Conservation (phyloP, 2,797 vertebrate genomes). For the Onychomys torridus region DNA sequence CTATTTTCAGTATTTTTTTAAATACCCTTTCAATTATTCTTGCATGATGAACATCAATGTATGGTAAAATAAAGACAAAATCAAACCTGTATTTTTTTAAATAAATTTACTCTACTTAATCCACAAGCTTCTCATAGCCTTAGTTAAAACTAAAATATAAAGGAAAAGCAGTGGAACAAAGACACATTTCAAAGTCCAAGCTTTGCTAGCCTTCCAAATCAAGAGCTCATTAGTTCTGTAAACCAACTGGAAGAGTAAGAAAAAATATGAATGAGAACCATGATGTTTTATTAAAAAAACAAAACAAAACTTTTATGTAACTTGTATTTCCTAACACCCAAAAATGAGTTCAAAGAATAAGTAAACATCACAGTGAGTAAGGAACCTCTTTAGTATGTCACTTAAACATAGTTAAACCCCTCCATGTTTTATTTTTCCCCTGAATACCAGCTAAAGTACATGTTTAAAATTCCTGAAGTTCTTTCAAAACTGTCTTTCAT, state of each 20-base stretch:
- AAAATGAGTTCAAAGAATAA: constrained; percentile 50
- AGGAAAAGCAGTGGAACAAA: background rate
- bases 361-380: constrained; percentile 30
- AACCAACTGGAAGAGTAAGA: background rate
- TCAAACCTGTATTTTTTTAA: background rate
- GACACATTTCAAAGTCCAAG: background rate
- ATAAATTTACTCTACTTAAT: background rate
- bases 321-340: background rate
- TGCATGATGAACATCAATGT: background rate
- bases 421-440: background rate
- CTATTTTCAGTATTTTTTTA: background rate
- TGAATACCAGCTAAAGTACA: constrained; percentile 2
- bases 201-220: background rate
- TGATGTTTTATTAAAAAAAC: background rate
- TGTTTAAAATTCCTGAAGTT: constrained; percentile 63
- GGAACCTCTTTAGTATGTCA: constrained; percentile 26
- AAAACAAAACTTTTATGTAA: background rate
- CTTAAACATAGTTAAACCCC: background rate
- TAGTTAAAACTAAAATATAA: background rate
- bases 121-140: background rate
- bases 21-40: background rate
- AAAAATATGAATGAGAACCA: background rate
- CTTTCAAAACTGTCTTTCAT: constrained; percentile 71
- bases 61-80: constrained; percentile 34
- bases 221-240: background rate